Base-by-base conservation (phyloP, 2,113 vertebrate species). In the Gallinago media region DNA sequence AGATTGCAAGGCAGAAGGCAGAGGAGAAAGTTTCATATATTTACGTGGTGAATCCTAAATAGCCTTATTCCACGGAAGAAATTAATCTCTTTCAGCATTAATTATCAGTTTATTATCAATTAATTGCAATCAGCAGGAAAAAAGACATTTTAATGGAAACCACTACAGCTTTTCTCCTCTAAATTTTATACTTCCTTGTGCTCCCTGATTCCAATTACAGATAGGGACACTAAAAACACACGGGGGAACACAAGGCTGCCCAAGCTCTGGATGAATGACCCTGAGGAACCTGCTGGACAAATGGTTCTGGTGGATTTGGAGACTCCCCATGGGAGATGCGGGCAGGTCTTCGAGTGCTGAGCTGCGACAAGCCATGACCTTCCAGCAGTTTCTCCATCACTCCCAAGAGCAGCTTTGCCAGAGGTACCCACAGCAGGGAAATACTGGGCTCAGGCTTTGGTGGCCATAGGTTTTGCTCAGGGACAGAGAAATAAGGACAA, bases 291-390 rank as follows among this genome's bases (percentile, higher is more conserved):
- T 44, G 52, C 38, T 38, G 26, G 50, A 52, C 14, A 15, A 52
- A 52, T 27, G 12, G 18, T 36, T 31, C 67, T 3, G n/a, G n/a
- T 3, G 7, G 1, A 4, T 3, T 42, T 22, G 71, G 76, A 15
- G 34, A 21, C 42, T 20, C 23, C 3, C 8, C 32, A 9, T 1
- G 0, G 15, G 38, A 67, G 61, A 38, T 3, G 6, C 0, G 3
- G 0, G 42, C 2, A 10, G 46, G 1, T 44, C 54, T 32, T 22
- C 1, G 26, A n/a, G 65, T 6, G 8, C 36, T 4, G 7, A 20
- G 27, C 34, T n/a, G 65, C 22, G 78, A 63, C 2, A 8, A 54
- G 29, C 54, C 54, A 1, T 0, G 19, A 52, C 47, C 63, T 49
- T 40, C 72, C 81, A 26, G 38, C 0, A 8, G 36, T 1, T 72